Conservation (phyloP, 2,113 vertebrate genomes). For the Telmatochromis sp. region DNA sequence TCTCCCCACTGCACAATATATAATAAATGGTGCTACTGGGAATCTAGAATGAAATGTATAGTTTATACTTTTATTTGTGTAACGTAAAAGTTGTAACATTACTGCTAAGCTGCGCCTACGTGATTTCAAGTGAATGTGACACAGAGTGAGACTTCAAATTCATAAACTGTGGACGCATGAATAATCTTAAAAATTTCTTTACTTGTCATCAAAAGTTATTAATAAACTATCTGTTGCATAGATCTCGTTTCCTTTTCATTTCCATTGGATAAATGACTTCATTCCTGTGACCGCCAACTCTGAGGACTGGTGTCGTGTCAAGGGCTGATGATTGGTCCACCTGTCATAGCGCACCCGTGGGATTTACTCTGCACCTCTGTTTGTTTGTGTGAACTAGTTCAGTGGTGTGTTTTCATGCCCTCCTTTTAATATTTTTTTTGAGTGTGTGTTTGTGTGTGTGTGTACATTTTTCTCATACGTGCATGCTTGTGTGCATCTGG, state of each 20-base stretch:
- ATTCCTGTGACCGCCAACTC: not conserved
- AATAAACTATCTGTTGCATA: not conserved
- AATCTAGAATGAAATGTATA: not conserved
- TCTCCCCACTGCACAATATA: not conserved
- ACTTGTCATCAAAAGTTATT: not conserved
- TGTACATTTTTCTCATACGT: not conserved
- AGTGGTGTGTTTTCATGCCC: not conserved
- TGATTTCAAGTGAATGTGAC: not conserved
- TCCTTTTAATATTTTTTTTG: not conserved
- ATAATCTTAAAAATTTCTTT: not conserved
- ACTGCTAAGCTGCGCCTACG: not conserved
- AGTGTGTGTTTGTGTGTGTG: not conserved
- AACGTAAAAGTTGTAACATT: not conserved
- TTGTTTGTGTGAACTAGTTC: not conserved
- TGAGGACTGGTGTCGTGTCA: not conserved
- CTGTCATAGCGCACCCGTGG: not conserved
- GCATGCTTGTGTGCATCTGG: not conserved
- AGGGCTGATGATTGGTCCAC: not conserved
- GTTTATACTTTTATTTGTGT: not conserved
- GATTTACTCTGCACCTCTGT: not conserved
- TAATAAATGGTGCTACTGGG: not conserved
- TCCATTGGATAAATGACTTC: not conserved
- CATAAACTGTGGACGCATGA: not conserved
- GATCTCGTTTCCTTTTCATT: not conserved
- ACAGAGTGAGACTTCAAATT: not conserved